These are phyloP conservation scores for Pseudoips prasinana DNA, from an alignment of 2,888 invertebrate species.

Conservation along the genomic window DNA sequence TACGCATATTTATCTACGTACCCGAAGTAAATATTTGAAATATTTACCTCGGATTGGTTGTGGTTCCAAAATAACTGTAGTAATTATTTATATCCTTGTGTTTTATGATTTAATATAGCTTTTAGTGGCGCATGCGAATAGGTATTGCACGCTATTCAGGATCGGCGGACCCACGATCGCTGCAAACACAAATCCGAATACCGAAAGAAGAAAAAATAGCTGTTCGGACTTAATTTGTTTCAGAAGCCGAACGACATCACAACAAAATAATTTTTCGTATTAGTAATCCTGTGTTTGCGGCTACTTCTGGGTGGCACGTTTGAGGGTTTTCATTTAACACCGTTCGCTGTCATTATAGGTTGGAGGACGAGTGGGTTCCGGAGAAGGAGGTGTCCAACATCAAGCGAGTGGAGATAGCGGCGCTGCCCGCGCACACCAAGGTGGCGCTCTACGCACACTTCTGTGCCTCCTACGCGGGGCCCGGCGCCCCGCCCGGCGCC, in stretches of 20 bases:
- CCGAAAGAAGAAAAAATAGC: not conserved
- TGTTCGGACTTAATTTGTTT: conserved; percentile 17
- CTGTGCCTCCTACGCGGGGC: conserved; percentile 54
- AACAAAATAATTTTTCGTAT: conserved; percentile 9
- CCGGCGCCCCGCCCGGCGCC: conserved; percentile 23
- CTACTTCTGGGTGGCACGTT: conserved; percentile 63
- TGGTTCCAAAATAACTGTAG: too few species aligned
- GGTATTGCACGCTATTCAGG: conserved; percentile 27
- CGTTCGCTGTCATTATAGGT: conserved; percentile 76
- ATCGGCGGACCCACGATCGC: conserved; percentile 63
- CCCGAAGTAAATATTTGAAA: too few species aligned
- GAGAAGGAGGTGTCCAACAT: conserved; percentile 86
- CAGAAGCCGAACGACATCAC: conserved; percentile 31
- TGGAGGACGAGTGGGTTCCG: conserved; percentile 93
- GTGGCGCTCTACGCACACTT: conserved; percentile 78
- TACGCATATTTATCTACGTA: too few species aligned
- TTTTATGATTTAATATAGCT: too few species aligned
- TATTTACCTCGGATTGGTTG: too few species aligned
- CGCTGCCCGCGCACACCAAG: conserved; percentile 73
- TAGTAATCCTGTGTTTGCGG: conserved; percentile 76
- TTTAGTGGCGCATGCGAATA: conserved; percentile 14
- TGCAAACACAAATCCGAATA: conserved; percentile 62
- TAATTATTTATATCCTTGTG: too few species aligned
- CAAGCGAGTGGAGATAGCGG: conserved; percentile 82
- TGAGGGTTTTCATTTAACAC: conserved; percentile 7